A percentile compares a stretch with the other conserved stretches of the same genome.
These are phyloP conservation scores for Apocrypta bakeri DNA, from an alignment of 1,140 invertebrate species.

Conservation along the genomic window DNA sequence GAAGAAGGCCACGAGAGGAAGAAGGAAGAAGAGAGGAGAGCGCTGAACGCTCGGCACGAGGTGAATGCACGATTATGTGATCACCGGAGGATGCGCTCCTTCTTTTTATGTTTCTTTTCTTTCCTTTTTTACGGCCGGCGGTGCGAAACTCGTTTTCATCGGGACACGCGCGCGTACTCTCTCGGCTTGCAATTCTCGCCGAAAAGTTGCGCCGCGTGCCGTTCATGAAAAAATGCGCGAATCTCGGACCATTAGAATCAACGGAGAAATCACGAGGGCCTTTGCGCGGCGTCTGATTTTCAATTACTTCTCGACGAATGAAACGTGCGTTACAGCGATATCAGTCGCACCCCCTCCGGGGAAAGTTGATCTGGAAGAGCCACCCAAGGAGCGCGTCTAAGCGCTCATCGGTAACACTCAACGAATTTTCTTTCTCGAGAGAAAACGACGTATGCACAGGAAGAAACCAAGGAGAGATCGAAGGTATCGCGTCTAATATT, in stretches of 20 bases:
- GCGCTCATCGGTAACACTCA: too few species aligned
- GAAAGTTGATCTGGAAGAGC: slow-evolving; percentile 61
- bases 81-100: slow-evolving; percentile 69
- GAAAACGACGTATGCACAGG: too few species aligned
- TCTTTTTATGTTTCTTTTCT: background rate
- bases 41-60: slow-evolving; percentile 50
- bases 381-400: slow-evolving; percentile 70
- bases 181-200: background rate
- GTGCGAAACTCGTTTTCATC: slow-evolving; percentile 50
- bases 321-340: slow-evolving; percentile 53
- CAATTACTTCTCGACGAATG: too few species aligned
- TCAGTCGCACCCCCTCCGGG: slow-evolving; percentile 67
- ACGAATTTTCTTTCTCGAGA: too few species aligned
- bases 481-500: too few species aligned
- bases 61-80: slow-evolving; percentile 73
- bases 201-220: background rate
- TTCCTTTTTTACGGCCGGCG: slow-evolving; percentile 21
- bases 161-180: slow-evolving; percentile 21
- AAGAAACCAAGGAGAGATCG: background rate
- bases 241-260: too few species aligned
- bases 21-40: slow-evolving; percentile 25
- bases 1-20: background rate
- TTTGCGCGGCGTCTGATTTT: too few species aligned
- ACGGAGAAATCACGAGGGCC: too few species aligned
- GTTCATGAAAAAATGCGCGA: too few species aligned